Percentiles rank a stretch among this genome's conserved stretches.
These are phyloP conservation scores for Xenentodon cancila DNA, from an alignment of 2,797 vertebrate genomes.

Conservation along the genomic window DNA sequence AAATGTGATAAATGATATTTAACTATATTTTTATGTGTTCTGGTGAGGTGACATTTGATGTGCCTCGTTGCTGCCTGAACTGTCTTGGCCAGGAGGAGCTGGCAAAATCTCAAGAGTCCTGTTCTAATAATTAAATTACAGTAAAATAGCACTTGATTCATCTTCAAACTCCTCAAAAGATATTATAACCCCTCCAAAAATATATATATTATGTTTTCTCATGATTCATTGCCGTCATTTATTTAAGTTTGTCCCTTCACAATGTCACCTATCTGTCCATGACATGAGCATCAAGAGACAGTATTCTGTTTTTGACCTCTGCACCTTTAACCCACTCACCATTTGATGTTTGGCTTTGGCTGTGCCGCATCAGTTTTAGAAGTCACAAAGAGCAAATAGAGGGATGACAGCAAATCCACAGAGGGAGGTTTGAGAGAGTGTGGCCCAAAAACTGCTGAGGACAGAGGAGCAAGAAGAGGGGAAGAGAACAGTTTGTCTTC, in stretches of 20 bases:
- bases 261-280: background rate
- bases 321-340: conserved; percentile 25
- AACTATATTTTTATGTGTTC: too few species aligned
- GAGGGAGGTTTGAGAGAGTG: conserved; percentile 1
- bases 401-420: conserved; percentile 46
- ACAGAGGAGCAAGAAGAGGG: background rate
- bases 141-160: too few species aligned
- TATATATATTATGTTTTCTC: too few species aligned
- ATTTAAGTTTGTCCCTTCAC: background rate
- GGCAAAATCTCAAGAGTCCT: too few species aligned
- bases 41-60: too few species aligned
- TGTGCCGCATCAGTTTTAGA: conserved; percentile 27
- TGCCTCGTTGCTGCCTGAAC: too few species aligned
- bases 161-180: too few species aligned
- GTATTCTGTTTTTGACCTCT: conserved; percentile 10
- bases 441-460: conserved; percentile 15
- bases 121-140: too few species aligned
- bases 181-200: too few species aligned
- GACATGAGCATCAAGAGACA: conserved; percentile 8
- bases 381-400: conserved; percentile 43
- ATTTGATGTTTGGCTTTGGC: conserved; percentile 35
- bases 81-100: too few species aligned
- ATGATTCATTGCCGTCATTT: background rate
- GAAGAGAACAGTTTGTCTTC: too few species aligned
- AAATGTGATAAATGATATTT: too few species aligned